These are phyloP conservation scores for Xenopus borealis DNA, from an alignment of 2,113 vertebrate genomes.

Conservation along the genomic window DNA sequence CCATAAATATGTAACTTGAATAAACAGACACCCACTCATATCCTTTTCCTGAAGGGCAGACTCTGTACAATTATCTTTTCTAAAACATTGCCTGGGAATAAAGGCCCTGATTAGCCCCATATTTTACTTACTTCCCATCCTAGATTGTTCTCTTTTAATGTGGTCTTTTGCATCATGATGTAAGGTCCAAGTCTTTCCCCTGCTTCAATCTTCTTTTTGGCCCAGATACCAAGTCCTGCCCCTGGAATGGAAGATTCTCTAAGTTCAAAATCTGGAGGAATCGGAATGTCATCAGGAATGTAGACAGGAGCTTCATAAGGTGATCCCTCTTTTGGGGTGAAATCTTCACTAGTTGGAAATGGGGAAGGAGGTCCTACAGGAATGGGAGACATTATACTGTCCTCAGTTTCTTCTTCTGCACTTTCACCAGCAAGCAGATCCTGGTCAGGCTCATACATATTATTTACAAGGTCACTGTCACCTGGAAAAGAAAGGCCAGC, in stretches of 20 bases:
- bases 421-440: conserved; percentile 82
- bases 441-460: conserved; percentile 88
- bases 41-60: conserved; percentile 29
- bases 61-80: conserved; percentile 8
- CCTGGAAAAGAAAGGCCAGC: conserved; percentile 63
- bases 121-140: conserved; percentile 91
- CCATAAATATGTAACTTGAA: conserved; percentile 16
- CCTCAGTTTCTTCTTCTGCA: conserved; percentile 88
- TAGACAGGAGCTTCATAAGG: conserved; percentile 97
- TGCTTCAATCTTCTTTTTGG: conserved; percentile 79
- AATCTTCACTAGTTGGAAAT: conserved; percentile 89
- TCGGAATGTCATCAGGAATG: conserved; percentile 98
- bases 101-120: conserved; percentile 49
- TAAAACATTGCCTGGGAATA: conserved; percentile 53
- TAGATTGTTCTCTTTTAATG: conserved; percentile 83
- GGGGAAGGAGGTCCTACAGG: conserved; percentile 81
- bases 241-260: conserved; percentile 94
- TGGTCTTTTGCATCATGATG: conserved; percentile 69
- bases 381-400: conserved; percentile 89
- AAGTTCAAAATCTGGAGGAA: conserved; percentile 92
- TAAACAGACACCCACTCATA: conserved; percentile 29
- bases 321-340: conserved; percentile 97
- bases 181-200: conserved; percentile 90
- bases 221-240: conserved; percentile 93
- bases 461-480: conserved; percentile 90